Evolutionary conservation across 2,797 vertebrate species (phyloP).

Genomic region (Melanotaenia maccullochi): DNA sequence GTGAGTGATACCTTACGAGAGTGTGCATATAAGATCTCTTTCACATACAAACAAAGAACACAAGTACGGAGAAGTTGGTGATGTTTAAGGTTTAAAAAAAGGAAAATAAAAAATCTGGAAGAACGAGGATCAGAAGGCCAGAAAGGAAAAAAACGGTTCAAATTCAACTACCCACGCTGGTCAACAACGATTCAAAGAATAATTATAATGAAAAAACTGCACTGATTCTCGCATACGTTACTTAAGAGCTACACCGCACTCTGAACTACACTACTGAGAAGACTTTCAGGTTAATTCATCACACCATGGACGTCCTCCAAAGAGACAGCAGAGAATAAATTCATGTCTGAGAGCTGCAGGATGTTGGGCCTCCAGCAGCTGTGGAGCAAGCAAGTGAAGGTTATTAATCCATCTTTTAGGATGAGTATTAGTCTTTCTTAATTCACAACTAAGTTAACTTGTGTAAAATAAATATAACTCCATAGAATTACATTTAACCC

Average conservation of each 20-base stretch:
- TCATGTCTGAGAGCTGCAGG: constrained; percentile 56
- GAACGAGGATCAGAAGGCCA: background rate
- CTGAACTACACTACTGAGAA: constrained; percentile 35
- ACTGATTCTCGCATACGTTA: constrained; percentile 27
- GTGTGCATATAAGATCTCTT: constrained; percentile 18
- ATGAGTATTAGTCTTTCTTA: constrained; percentile 52
- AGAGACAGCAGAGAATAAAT: constrained; percentile 61
- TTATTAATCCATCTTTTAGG: constrained; percentile 67
- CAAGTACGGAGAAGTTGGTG: background rate
- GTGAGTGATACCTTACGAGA: constrained; percentile 43
- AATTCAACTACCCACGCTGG: constrained; percentile 9
- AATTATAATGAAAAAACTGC: constrained; percentile 7
- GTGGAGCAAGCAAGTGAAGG: constrained; percentile 62
- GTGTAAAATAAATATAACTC: constrained; percentile 35
- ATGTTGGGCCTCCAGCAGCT: constrained; percentile 64
- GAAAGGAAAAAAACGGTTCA: constrained; percentile 32
- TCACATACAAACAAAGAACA: constrained; percentile 6
- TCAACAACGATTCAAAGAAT: constrained; percentile 3
- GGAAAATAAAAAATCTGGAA: background rate
- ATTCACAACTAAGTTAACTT: constrained; percentile 48
- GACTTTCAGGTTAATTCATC: constrained; percentile 57
- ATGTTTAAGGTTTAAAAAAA: constrained; percentile 16
- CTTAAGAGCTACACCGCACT: constrained; percentile 27
- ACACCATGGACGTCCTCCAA: constrained; percentile 72
- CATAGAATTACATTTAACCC: constrained; percentile 21